Evolutionary conservation across 1,140 invertebrate species (phyloP).

Genomic region (Formica exsecta): DNA sequence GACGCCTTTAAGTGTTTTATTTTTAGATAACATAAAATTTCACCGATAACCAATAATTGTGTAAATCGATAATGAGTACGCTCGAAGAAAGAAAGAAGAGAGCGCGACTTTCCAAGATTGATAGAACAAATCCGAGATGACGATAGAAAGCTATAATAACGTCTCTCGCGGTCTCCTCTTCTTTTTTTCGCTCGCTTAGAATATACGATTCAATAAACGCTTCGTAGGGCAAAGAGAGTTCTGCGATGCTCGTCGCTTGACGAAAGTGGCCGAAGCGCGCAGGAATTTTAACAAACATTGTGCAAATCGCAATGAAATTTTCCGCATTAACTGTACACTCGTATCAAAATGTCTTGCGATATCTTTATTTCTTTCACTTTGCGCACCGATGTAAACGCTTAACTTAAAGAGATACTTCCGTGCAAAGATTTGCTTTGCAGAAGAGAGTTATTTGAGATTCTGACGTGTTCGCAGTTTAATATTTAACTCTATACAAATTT

Average conservation of each 20-base stretch:
- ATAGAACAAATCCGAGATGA: slow-evolving; percentile 18
- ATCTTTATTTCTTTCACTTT: not conserved
- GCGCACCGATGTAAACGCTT: not conserved
- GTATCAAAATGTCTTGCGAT: not conserved
- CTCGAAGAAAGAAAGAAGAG: too few species aligned
- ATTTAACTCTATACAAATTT: slow-evolving; percentile 19
- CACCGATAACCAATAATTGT: not conserved
- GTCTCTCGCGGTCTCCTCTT: not conserved
- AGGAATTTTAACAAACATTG: slow-evolving; percentile 8
- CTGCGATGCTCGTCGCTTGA: not conserved
- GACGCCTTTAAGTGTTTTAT: not conserved
- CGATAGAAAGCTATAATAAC: not conserved
- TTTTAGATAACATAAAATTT: not conserved
- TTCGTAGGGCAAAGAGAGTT: not conserved
- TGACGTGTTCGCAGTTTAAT: too few species aligned
- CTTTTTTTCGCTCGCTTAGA: not conserved
- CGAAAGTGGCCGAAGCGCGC: not conserved
- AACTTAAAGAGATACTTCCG: not conserved
- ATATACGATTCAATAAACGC: slow-evolving; percentile 27
- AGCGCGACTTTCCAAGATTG: not conserved
- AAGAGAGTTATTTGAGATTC: not conserved
- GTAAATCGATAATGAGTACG: slow-evolving; percentile 8
- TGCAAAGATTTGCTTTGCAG: not conserved
- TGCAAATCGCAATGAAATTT: slow-evolving; percentile 10
- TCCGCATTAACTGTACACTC: not conserved